Evolutionary conservation across 2,888 invertebrate species (phyloP).

Genomic region (Pseudococcus viburni): DNA sequence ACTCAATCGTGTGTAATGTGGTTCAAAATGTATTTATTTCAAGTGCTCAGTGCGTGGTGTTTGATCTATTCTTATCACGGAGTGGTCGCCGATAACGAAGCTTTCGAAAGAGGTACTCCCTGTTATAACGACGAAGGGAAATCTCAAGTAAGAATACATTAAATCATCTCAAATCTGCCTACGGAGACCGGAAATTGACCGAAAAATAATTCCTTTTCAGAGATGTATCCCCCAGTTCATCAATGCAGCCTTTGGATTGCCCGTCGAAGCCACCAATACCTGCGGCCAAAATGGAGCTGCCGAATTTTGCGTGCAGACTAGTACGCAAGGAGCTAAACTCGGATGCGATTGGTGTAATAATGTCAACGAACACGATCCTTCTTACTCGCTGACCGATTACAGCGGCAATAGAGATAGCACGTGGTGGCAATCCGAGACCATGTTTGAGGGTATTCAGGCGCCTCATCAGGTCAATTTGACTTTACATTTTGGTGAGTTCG

Average conservation of each 20-base stretch:
- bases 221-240: constrained; percentile 96
- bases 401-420: constrained; percentile 92
- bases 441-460: constrained; percentile 92
- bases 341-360: constrained; percentile 78
- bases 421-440: constrained; percentile 99
- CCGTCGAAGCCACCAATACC: constrained; percentile 95
- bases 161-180: background rate
- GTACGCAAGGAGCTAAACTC: constrained; percentile 74
- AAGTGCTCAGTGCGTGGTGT: background rate
- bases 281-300: constrained; percentile 87
- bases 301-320: constrained; percentile 94
- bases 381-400: constrained; percentile 86
- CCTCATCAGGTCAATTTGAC: constrained; percentile 95
- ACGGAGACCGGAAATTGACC: too few relatives aligned
- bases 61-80: background rate
- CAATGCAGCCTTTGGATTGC: constrained; percentile 92
- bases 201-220: constrained; percentile 72
- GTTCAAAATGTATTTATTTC: background rate
- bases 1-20: background rate
- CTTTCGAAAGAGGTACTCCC: constrained; percentile 41
- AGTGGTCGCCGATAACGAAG: background rate
- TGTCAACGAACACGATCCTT: constrained; percentile 78
- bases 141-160: constrained; percentile 46
- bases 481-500: constrained; percentile 82
- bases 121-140: constrained; percentile 55